Conservation (phyloP, 1,140 invertebrate genomes). For the Teleogryllus occipitalis region DNA sequence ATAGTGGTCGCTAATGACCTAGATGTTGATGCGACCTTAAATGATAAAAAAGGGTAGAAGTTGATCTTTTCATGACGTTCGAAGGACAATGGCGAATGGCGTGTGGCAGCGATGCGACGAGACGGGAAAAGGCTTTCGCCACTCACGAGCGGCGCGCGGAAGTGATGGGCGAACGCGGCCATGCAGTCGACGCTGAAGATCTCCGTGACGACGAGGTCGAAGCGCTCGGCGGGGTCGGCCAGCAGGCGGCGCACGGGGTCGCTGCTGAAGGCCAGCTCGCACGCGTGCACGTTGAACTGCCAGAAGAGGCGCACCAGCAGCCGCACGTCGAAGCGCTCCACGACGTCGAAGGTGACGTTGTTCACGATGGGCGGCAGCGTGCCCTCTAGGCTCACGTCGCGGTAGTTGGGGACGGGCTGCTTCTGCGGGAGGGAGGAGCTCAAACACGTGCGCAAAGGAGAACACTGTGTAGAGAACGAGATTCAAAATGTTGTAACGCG, state of each 20-base stretch:
- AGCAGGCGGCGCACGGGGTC: background rate
- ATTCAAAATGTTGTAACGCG: no score
- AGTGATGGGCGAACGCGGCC: constrained; percentile 24
- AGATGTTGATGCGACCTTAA: no score
- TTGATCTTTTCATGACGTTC: no score
- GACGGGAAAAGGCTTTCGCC: no score
- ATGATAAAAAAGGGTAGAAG: no score
- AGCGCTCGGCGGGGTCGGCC: constrained; percentile 17
- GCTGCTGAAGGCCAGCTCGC: background rate
- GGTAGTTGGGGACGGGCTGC: background rate
- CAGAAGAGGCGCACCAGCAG: background rate
- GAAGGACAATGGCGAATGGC: no score
- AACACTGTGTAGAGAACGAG: no score
- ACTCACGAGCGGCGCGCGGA: constrained; percentile 24
- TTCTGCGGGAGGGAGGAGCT: background rate
- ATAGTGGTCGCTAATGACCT: no score
- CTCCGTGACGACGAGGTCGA: constrained; percentile 26
- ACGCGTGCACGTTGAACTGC: constrained; percentile 6
- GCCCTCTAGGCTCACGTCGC: background rate
- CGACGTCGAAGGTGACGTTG: background rate
- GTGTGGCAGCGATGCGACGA: no score
- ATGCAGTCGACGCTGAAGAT: constrained; percentile 26
- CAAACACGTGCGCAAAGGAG: no score
- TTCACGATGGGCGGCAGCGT: background rate
- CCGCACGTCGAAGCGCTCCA: background rate